A percentile compares a stretch with the other conserved stretches of the same genome.
Conservation (phyloP, 2,113 vertebrate species). For the rabbit (Oryctolagus cuniculus) region DNA sequence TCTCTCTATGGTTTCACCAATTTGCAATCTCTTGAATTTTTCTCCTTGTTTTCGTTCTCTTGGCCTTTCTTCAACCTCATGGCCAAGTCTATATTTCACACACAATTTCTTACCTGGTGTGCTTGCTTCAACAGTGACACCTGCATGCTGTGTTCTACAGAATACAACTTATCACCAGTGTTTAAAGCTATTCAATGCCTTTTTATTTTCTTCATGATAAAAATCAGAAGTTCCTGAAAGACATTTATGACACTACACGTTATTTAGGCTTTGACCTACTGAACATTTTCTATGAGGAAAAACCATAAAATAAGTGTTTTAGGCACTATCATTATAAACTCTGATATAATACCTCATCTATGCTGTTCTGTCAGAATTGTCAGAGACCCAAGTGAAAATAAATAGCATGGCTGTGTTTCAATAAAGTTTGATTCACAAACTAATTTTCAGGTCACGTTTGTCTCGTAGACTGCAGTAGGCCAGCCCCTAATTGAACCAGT, state of each 20-base stretch:
- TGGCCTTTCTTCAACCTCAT: not conserved
- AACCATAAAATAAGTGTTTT: not conserved
- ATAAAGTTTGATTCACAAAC: not conserved
- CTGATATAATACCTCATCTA: not conserved
- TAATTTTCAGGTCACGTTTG: not conserved
- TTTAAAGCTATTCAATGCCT: not conserved
- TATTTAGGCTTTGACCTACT: not conserved
- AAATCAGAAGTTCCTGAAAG: not conserved
- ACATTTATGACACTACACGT: not conserved
- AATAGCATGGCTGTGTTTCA: not conserved
- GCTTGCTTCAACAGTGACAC: not conserved
- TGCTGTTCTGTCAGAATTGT: fast-evolving
- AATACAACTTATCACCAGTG: not conserved
- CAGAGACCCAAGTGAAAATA: not conserved
- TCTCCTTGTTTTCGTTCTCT: not conserved
- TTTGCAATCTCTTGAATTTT: not conserved
- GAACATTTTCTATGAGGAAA: not conserved
- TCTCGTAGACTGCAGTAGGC: no score
- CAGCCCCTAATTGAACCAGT: fast-evolving
- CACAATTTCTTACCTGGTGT: not conserved
- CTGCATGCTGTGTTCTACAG: not conserved
- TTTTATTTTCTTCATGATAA: not conserved
- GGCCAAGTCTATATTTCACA: not conserved
- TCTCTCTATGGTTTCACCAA: not conserved
- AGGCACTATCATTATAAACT: not conserved